Percentiles rank a stretch among this genome's conserved stretches.
Conservation (phyloP, 2,888 invertebrate species). For the Stomorhina lunata region DNA sequence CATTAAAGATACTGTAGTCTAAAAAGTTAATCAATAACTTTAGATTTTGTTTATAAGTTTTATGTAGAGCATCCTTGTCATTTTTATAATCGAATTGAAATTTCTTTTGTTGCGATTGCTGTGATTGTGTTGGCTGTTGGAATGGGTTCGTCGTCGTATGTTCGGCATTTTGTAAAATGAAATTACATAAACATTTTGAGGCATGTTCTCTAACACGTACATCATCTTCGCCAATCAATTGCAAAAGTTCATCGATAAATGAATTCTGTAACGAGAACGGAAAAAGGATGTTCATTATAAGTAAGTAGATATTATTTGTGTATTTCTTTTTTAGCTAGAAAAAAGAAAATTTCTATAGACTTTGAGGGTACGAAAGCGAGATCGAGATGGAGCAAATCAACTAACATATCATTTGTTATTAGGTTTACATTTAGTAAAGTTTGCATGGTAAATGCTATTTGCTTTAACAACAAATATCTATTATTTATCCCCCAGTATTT, state of each 20-base stretch:
- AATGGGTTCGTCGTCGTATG: constrained; percentile 64
- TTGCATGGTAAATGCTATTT: constrained; percentile 48
- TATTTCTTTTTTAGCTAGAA: neutral
- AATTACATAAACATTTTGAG: constrained; percentile 77
- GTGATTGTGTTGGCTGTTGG: constrained; percentile 62
- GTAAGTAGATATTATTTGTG: neutral
- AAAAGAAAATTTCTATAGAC: constrained; percentile 27
- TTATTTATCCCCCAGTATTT: constrained; percentile 45
- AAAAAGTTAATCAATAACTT: constrained; percentile 79
- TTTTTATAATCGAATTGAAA: constrained; percentile 41
- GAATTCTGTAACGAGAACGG: constrained; percentile 72
- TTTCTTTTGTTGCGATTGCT: constrained; percentile 62
- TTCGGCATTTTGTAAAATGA: constrained; percentile 77
- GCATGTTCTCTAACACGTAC: constrained; percentile 79
- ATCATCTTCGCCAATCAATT: constrained; percentile 79
- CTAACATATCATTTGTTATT: constrained; percentile 30
- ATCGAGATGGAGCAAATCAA: constrained; percentile 36
- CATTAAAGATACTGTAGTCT: constrained; percentile 78
- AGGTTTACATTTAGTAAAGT: constrained; percentile 14
- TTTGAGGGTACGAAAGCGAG: neutral
- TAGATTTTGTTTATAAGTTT: constrained; percentile 78
- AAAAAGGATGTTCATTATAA: constrained; percentile 56
- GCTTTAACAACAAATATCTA: constrained; percentile 49
- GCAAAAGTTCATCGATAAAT: constrained; percentile 78
- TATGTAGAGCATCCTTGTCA: constrained; percentile 58